Evolutionary conservation across 2,888 invertebrate genomes (phyloP).

Genomic region (Oeneis ivallda): DNA sequence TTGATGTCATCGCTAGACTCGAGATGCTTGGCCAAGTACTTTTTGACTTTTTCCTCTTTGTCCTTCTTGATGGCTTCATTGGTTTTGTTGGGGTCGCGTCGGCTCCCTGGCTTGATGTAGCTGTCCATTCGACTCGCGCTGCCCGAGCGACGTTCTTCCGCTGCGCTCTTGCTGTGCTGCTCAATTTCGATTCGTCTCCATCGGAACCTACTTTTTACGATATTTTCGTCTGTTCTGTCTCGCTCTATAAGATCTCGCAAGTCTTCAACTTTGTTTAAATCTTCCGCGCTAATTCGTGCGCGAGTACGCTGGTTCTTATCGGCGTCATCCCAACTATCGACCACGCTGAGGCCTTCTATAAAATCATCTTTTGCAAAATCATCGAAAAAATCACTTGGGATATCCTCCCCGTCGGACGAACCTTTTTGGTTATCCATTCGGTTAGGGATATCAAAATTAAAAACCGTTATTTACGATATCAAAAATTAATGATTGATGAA

Average conservation of each 20-base stretch:
- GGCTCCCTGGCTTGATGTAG: slow-evolving; percentile 69
- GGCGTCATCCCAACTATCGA: slow-evolving; percentile 71
- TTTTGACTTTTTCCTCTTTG: slow-evolving; percentile 73
- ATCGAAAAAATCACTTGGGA: slow-evolving; percentile 77
- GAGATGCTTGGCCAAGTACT: slow-evolving; percentile 67
- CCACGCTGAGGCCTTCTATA: slow-evolving; percentile 73
- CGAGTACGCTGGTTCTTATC: slow-evolving; percentile 43
- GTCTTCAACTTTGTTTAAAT: slow-evolving; percentile 56
- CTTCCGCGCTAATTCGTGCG: slow-evolving; percentile 45
- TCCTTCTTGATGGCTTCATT: slow-evolving; percentile 71
- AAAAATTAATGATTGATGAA: too few species aligned
- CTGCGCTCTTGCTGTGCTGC: slow-evolving; percentile 18
- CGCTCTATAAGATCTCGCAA: slow-evolving; percentile 57
- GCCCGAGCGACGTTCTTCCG: slow-evolving; percentile 38
- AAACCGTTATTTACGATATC: not conserved
- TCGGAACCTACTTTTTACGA: slow-evolving; percentile 22
- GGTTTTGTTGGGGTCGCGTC: slow-evolving; percentile 71
- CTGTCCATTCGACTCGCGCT: slow-evolving; percentile 52
- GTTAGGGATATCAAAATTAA: slow-evolving; percentile 6
- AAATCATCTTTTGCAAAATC: slow-evolving; percentile 73
- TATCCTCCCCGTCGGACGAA: slow-evolving; percentile 61
- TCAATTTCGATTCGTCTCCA: slow-evolving; percentile 27
- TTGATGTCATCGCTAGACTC: slow-evolving; percentile 64
- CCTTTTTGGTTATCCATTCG: slow-evolving; percentile 46
- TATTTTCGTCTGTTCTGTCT: slow-evolving; percentile 41